Evolutionary conservation across 2,797 vertebrate species (phyloP), one percentile per base, ranked within the genome.

Genomic region (Enteromius viviparus): DNA sequence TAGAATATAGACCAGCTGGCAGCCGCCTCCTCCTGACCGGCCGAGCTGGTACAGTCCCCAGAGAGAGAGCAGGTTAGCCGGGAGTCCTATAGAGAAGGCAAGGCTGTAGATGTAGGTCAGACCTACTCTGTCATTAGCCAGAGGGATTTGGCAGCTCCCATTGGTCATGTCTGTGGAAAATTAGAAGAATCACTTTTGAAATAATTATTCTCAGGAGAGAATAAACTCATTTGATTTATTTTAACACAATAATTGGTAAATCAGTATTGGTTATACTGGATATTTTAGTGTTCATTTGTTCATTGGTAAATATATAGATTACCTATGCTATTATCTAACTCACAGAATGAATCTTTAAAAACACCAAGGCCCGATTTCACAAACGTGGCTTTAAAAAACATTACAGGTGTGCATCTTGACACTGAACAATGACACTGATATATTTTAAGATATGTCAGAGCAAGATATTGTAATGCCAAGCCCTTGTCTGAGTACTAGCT

Each of bases 11-110:
- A 95, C 92, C 84, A 94, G 90, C 91, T 95, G 95, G 80, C 93
- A 93, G 75, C 94, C 91, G 29, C 92, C 92, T 11, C 90, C 91
- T 2, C 92, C 93, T 0, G 93, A 92, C 34, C 93, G 92, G 1
- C 92, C 92, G 42, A 95, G 87, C 55, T 95, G 94, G 89, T 95
- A 95, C 69, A 95, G 81, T 58, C 94, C 94, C 94, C 94, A 96
- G 7, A 95, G 92, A 14, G 95, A 95, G 55, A 95, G 89, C 42
- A 95, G 91, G 89, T 96, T 96, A 82, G 93, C 92, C n/a, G 95
- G 95, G 15, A 96, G 93, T 29, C 94, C 95, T 85, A 95, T 32
- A 15, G 92, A 92, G 85, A 96, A 95, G 85, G 93, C 92, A 65
- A 95, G 15, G 79, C 94, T 92, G 75, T 95, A 96, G 87, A 95